Evolutionary conservation across 2,113 vertebrate genomes (phyloP), one percentile per base, ranked within the genome.

Genomic region (Bagarius yarrelli): DNA sequence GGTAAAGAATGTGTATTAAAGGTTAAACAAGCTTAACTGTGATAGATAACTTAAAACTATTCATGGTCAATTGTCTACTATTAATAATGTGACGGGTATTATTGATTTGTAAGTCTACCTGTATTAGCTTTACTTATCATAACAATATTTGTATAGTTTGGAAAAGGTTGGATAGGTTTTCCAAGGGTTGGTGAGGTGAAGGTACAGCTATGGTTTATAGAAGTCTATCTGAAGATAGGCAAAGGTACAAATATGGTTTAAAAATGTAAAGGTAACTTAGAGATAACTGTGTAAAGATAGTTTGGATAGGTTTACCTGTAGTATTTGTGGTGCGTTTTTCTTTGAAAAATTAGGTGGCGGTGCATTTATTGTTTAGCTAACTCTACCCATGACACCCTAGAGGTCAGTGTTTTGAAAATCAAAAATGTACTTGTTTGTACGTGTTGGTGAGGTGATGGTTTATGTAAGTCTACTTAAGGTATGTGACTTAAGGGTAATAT

Each of bases 401-500:
- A 40, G 36, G 36, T 40, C 3, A 40, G 36, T 59, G 59, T n/a
- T 13, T 27, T 60, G 3, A 60, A 60, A 14, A 60, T 4, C 36
- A 3, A 40, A 40, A 40, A 40, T 40, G 36, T 40, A 40, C 36
- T 40, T 6, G 12, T 60, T 12, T 60, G 11, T 2, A 1, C 25
- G 8, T 59, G 9, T 6, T 59, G n/a, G 3, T 66, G 9, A 12
- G 3, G 2, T 66, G 19, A 66, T 36, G 50, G 5, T 1, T 44
- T 44, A 4, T n/a, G 32, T 25, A 61, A 47, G n/a, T n/a, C 8
- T 85, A 92, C 88, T 88, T 88, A 82, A 89, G 25, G 86, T 27
- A n/a, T 86, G 83, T 81, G 86, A 89, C 11, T 73, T 59, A 16
- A n/a, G n/a, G n/a, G n/a, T n/a, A n/a, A n/a, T n/a, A n/a, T n/a